These are phyloP conservation scores for Heteromyza rotundicornis DNA, from an alignment of 2,888 invertebrate genomes.

Conservation along the genomic window DNA sequence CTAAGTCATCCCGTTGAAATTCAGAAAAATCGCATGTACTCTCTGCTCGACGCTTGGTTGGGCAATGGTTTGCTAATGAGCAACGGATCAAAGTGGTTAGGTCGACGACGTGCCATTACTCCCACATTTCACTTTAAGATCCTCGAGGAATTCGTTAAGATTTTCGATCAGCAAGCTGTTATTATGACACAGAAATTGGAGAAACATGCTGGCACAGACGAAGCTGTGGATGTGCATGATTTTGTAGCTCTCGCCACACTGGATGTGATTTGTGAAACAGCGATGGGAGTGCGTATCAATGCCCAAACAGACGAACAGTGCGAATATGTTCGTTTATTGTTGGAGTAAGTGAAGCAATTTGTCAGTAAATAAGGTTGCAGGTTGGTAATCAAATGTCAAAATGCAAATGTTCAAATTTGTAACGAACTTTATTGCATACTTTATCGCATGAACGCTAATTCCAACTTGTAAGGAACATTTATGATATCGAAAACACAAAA, in stretches of 20 bases:
- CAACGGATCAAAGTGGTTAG: constrained; percentile 68
- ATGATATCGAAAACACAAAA: too few relatives aligned
- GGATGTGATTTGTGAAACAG: constrained; percentile 32
- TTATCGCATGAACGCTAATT: too few relatives aligned
- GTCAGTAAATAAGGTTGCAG: not conserved
- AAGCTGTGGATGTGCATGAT: constrained; percentile 67
- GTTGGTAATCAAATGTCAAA: not conserved
- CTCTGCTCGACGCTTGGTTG: constrained; percentile 50
- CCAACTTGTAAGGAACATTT: too few relatives aligned
- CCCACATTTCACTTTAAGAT: constrained; percentile 83
- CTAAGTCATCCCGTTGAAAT: constrained; percentile 30
- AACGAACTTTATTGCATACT: too few relatives aligned
- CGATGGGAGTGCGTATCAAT: constrained; percentile 35
- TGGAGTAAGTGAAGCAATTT: constrained; percentile 62
- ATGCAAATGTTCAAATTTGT: too few relatives aligned
- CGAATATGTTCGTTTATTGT: constrained; percentile 72
- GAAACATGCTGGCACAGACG: constrained; percentile 50
- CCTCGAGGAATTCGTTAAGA: constrained; percentile 73
- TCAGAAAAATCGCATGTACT: constrained; percentile 46
- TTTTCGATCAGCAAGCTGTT: constrained; percentile 71
- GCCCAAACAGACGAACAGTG: constrained; percentile 68
- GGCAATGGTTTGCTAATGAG: constrained; percentile 56
- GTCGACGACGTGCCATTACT: constrained; percentile 70
- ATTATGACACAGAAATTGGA: constrained; percentile 66
- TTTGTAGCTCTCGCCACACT: constrained; percentile 29